Percentiles rank a stretch among this genome's conserved stretches.
These are phyloP conservation scores for Haemorhous mexicanus DNA, from an alignment of 2,113 vertebrate species.

Conservation along the genomic window DNA sequence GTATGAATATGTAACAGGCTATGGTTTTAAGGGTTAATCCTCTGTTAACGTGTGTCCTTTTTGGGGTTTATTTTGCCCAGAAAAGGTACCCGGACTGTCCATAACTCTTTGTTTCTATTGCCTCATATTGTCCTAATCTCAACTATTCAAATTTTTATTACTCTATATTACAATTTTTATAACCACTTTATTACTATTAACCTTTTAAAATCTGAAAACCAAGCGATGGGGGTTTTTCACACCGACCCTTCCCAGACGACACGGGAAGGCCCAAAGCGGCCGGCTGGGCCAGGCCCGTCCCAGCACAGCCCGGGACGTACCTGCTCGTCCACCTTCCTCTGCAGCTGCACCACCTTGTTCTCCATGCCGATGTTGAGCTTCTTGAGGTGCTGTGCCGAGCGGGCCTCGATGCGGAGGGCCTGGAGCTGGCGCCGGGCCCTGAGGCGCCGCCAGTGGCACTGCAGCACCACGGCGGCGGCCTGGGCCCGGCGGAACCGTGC, in stretches of 20 bases:
- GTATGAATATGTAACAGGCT: too few relatives aligned
- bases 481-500: conserved; percentile 63
- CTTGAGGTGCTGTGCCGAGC: conserved; percentile 85
- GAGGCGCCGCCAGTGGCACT: conserved; percentile 83
- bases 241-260: background rate
- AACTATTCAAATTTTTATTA: too few relatives aligned
- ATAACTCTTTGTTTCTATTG: too few relatives aligned
- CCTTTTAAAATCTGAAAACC: too few relatives aligned
- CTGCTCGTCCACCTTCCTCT: conserved; percentile 94
- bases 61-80: too few relatives aligned
- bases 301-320: conserved; percentile 35
- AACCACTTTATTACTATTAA: too few relatives aligned
- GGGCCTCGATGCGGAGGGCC: conserved; percentile 88
- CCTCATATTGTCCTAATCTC: too few relatives aligned
- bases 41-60: too few relatives aligned
- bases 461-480: conserved; percentile 80
- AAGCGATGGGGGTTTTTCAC: too few relatives aligned
- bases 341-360: conserved; percentile 96
- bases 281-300: background rate
- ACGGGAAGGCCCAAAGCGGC: accelerated
- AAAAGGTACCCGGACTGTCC: too few relatives aligned
- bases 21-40: too few relatives aligned
- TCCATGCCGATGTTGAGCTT: conserved; percentile 96
- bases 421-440: conserved; percentile 80
- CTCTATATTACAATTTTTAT: too few relatives aligned